Percentiles rank a stretch among this genome's conserved stretches.
These are phyloP conservation scores for Trididemnum nubilum DNA, from an alignment of 23 tunicate genomes.

Conservation along the genomic window DNA sequence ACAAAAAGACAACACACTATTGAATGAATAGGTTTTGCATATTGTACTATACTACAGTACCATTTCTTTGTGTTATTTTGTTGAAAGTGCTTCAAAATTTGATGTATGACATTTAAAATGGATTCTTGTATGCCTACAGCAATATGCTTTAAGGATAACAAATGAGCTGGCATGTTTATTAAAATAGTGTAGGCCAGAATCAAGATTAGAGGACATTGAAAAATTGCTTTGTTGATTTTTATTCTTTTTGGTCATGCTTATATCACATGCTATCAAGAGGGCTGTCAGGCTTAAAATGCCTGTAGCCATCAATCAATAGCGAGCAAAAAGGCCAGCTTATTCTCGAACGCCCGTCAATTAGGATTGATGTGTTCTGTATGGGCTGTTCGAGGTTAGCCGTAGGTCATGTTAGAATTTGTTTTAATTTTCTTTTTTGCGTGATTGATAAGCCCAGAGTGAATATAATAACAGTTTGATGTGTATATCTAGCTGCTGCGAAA, in stretches of 20 bases:
- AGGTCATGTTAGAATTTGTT: constrained; percentile 24
- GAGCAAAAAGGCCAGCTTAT: constrained; percentile 14
- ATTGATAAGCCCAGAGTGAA: constrained; percentile 21
- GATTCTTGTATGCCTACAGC: constrained; percentile 23
- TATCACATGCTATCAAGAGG: constrained; percentile 22
- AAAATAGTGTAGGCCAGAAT: constrained; percentile 4
- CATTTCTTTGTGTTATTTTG: background rate
- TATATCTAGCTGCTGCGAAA: too few species aligned
- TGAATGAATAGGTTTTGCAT: too few species aligned
- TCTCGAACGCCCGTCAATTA: constrained; percentile 27
- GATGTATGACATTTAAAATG: constrained; percentile 21
- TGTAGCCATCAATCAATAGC: constrained; percentile 21
- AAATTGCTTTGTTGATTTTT: constrained; percentile 30
- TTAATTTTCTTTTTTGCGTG: background rate
- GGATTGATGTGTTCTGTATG: constrained; percentile 27
- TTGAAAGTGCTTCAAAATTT: constrained; percentile 12
- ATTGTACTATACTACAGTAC: too few species aligned
- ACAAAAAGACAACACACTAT: too few species aligned
- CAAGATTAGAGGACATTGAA: constrained; percentile 33
- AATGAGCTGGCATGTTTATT: constrained; percentile 21
- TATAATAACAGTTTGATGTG: too few species aligned
- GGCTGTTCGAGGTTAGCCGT: constrained; percentile 24
- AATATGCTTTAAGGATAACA: constrained; percentile 22
- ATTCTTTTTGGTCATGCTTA: constrained; percentile 6
- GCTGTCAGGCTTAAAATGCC: constrained; percentile 18